These are phyloP conservation scores for Muntiacus muntjak DNA, from an alignment of 2,113 vertebrate species.

Conservation along the genomic window DNA sequence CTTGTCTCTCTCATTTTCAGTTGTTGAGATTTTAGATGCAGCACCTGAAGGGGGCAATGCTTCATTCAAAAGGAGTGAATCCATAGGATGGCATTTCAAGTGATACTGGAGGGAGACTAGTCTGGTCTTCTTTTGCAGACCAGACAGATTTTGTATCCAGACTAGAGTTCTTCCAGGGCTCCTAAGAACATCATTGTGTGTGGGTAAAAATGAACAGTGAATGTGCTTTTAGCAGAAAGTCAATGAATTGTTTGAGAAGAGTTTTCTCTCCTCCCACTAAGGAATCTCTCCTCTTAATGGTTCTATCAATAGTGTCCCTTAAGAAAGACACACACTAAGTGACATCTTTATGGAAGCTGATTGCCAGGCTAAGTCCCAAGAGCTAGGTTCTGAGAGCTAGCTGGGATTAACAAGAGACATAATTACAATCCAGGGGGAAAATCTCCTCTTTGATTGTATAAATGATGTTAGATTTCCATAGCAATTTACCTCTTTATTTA, in stretches of 20 bases:
- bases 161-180: not conserved
- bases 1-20: not conserved
- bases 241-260: not conserved
- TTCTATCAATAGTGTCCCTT: constrained; percentile 12
- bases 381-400: not conserved
- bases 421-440: constrained; percentile 30
- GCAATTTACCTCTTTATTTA: constrained; percentile 27
- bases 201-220: not conserved
- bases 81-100: not conserved
- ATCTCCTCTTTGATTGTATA: constrained; percentile 17
- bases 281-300: constrained; percentile 31
- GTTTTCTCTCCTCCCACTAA: constrained; percentile 15
- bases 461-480: constrained; percentile 30
- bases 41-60: not conserved
- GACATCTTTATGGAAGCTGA: constrained; percentile 31
- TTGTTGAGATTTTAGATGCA: not conserved
- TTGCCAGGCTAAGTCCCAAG: not conserved
- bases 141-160: not conserved
- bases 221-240: constrained; percentile 43
- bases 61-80: not conserved
- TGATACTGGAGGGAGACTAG: not conserved
- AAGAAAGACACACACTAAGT: constrained; percentile 11
- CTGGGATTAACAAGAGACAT: constrained; percentile 40
- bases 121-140: not conserved
- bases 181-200: not conserved